Base-by-base conservation (phyloP, 2,888 invertebrate genomes). In the Cerastis rubricosa region DNA sequence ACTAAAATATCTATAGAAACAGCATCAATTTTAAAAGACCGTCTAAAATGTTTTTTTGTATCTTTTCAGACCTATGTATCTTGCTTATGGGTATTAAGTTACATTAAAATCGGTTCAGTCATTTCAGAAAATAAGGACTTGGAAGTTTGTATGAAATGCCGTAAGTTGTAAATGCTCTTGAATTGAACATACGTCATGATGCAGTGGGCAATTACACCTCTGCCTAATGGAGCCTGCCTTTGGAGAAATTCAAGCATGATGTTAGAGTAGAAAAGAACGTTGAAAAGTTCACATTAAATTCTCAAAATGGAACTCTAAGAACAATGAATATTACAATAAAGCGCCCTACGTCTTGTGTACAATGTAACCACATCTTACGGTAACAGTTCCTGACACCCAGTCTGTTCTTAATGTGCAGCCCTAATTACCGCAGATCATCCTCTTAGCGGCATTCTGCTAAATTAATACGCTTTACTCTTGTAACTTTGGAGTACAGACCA, bases 381-480 rank as follows among this genome's bases (percentile, higher is more conserved):
- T 74, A 87, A 87, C 86, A 88, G 89, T 89, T 87, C 81, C 84
- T 85, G 89, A 89, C 87, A 89, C 86, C 75, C 75, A 83, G 89
- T 87, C 92, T 92, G 93, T 89, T 91, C 88, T 84, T 90, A 91
- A 93, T 93, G 92, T 93, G 92, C 92, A 90, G 85, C 87, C 87
- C 90, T 93, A 93, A 94, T 93, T 93, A 93, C 92, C 91, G 83
- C 92, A 92, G 93, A 93, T 94, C 91, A 93, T 93, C 93, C 91
- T 92, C 92, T 93, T 91, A 93, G 90, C 89, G 89, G 91, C 90
- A 91, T 91, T 89, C 90, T 88, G 86, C 89, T 89, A 91, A 92
- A 93, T 93, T 93, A 93, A 93, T 93, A 91, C 89, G 90, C 89
- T 87, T 87, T 89, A 87, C 90, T 90, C 85, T 81, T 88, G 82